A percentile compares a stretch with the other conserved stretches of the same genome.
Conservation (phyloP, 2,797 vertebrate species). For the Monodelphis domestica region DNA sequence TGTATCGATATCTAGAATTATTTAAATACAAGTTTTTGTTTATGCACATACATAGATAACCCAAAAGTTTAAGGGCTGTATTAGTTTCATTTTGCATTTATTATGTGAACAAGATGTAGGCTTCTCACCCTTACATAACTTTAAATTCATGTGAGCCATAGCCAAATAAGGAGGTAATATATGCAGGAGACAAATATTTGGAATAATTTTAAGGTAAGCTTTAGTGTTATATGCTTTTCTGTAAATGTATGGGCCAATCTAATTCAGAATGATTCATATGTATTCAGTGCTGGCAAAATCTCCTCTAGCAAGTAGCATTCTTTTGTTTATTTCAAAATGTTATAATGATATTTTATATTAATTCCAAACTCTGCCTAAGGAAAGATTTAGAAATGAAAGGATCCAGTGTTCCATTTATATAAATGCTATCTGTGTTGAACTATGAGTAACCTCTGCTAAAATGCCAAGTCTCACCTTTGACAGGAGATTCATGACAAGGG, state of each 20-base stretch:
- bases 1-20: neutral
- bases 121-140: neutral
- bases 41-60: neutral
- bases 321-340: constrained; percentile 54
- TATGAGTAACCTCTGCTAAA: constrained; percentile 62
- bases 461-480: constrained; percentile 58
- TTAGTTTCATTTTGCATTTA: constrained; percentile 42
- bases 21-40: neutral
- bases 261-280: constrained; percentile 39
- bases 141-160: neutral
- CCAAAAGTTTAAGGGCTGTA: neutral
- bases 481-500: constrained; percentile 63
- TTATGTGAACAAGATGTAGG: neutral
- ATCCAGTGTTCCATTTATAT: constrained; percentile 54
- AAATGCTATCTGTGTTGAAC: constrained; percentile 64
- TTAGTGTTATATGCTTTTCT: constrained; percentile 24
- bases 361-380: constrained; percentile 66
- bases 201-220: constrained; percentile 46
- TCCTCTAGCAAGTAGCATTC: constrained; percentile 38
- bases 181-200: neutral
- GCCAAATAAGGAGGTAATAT: neutral
- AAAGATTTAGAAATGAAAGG: constrained; percentile 64
- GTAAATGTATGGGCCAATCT: neutral
- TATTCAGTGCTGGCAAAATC: constrained; percentile 19
- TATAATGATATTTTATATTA: constrained; percentile 65